Base-by-base conservation (phyloP, 2,113 vertebrate genomes). In the Apistogramma diplotaenia region DNA sequence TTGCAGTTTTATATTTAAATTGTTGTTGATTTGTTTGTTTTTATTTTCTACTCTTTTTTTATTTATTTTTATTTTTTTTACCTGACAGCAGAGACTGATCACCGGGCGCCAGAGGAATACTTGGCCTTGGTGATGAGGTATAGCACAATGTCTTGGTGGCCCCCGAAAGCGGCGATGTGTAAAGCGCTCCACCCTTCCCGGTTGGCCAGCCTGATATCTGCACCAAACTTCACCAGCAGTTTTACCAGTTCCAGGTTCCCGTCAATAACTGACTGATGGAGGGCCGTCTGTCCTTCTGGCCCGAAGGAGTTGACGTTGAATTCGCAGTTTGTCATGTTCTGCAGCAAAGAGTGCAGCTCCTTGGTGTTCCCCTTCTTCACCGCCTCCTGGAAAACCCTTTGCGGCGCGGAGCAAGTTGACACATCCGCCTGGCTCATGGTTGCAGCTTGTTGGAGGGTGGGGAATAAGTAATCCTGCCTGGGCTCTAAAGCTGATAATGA, bases 101-200 rank as follows among this genome's bases (percentile, higher is more conserved):
- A 98, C 95, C 97, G 96, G 84, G 96, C 94, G 23, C 96, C 95
- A 85, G 96, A 96, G 4, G 97, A 96, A 95, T 97, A 99, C 96
- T 99, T 99, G 94, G 98, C 97, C 97, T 98, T 99, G 94, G 98
- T 98, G 96, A 99, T 97, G 95, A 99, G 97, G 96, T 99, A 99
- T 93, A 99, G 95, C 85, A 98, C 98, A 95, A 99, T 99, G 97
- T 99, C 98, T 92, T 99, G 98, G 94, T 98, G 98, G 91, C 98
- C 98, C 74, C 97, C 98, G 91, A 99, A 99, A 73, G 98, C 98
- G 71, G 98, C 98, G 92, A 99, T 99, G 95, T 99, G 98, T 94
- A 99, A 95, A 29, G 98, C 98, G 94, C 98, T 99, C 98, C 98
- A 99, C 82, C 98, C 98, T 91, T 99, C 98, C 83, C 98, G 95